Evolutionary conservation across 1,140 invertebrate species (phyloP).

Genomic region (Branchinecta lindahli): DNA sequence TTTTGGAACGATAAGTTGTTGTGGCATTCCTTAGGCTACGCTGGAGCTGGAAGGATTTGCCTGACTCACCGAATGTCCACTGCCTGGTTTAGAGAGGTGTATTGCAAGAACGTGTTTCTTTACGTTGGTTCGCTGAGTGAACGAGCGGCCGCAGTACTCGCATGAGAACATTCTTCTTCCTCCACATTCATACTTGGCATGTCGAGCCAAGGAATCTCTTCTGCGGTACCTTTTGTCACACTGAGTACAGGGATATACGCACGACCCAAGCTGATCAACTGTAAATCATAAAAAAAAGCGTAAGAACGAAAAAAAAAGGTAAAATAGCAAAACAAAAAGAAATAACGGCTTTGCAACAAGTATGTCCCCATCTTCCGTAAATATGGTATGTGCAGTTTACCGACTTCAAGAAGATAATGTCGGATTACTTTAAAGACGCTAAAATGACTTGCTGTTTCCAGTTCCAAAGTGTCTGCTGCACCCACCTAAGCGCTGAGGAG

Average conservation of each 20-base stretch:
- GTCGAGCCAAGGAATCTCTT: not conserved
- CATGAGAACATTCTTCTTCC: not conserved
- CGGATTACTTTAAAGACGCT: no score
- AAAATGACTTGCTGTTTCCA: no score
- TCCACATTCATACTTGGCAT: constrained; percentile 3
- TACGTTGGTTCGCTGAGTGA: not conserved
- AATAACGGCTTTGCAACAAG: no score
- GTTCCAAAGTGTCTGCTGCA: no score
- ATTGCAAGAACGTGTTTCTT: constrained; percentile 3
- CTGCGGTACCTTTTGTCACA: not conserved
- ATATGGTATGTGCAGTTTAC: no score
- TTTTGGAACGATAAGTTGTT: no score
- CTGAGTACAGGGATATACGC: not conserved
- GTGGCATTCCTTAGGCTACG: no score
- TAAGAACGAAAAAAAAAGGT: not conserved
- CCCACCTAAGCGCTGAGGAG: no score
- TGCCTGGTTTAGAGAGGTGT: not conserved
- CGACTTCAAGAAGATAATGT: no score
- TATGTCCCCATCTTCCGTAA: no score
- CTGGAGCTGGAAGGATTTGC: not conserved
- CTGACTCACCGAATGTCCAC: not conserved
- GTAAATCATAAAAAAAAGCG: not conserved
- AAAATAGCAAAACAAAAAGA: no score
- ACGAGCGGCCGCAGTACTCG: not conserved
- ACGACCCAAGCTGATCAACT: not conserved